Base-by-base conservation (phyloP, 2,888 invertebrate genomes). In the Rutpela maculata region DNA sequence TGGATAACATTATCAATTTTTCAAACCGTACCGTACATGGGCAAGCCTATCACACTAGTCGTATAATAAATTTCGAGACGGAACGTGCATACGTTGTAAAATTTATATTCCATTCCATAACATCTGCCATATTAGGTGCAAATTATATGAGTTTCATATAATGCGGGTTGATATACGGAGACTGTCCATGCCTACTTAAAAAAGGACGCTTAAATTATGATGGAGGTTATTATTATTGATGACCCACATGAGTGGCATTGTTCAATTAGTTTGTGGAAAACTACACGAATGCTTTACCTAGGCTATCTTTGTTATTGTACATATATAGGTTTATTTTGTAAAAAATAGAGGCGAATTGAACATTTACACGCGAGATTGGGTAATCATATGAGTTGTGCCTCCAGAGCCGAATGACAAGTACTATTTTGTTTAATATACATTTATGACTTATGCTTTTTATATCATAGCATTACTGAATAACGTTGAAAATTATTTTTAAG, bases 151-250 rank as follows among this genome's bases (percentile, higher is more conserved):
- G 57, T 69, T 31, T 18, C 57, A 35, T 70, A 59, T 60, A 60
- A 70, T 70, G 70, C 70, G 70, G 70, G 70, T 22, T 70, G 70
- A 70, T 56, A 43, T 70, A 70, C 35, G 38, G 60, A 31, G 63
- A 19, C 50, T 18, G 19, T n/a, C n/a, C 43, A 15, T 38, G 31
- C 12, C 59, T 57, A 17, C 10, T 60, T 60, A 12, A 43, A 70
- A 70, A 68, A 73, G 56, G 68, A 70, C 65, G 59, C 50, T 65
- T 57, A 74, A 77, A 56, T 74, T 77, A 74, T 65, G 57, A 74
- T 77, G 55, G 74, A 65, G 65, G 73, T 77, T 74, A 77, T 77
- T 77, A 77, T 70, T 71, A 77, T 74, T 77, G 74, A 77, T 77
- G 77, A 77, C 77, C 77, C 77, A 77, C 74, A 70, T 70, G 31